These are phyloP conservation scores for Condylostylus longicornis DNA, from an alignment of 1,140 invertebrate species.

Conservation along the genomic window DNA sequence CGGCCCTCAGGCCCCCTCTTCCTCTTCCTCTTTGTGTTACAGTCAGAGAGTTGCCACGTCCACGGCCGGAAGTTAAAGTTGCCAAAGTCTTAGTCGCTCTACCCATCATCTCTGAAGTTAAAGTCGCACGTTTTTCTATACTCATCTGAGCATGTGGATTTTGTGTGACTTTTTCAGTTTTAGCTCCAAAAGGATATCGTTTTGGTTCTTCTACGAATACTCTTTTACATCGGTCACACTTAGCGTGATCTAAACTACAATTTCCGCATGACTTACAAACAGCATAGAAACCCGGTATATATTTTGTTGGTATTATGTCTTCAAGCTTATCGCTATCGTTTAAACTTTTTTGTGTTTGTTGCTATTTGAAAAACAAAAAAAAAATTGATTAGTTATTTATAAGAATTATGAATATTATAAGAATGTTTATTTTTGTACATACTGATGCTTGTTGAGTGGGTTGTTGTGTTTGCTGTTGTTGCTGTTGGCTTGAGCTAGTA, in stretches of 20 bases:
- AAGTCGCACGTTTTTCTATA: slow-evolving; percentile 10
- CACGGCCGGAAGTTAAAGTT: slow-evolving; percentile 3
- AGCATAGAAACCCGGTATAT: slow-evolving; percentile 50
- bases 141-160: slow-evolving; percentile 13
- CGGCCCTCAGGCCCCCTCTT: slow-evolving; percentile 17
- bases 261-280: slow-evolving; percentile 57
- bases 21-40: slow-evolving; percentile 19
- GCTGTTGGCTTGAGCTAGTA: slow-evolving; percentile 17
- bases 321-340: slow-evolving; percentile 19
- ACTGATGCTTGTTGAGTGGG: slow-evolving; percentile 15
- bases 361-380: too few relatives aligned
- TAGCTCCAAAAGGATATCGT: slow-evolving; percentile 34
- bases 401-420: too few relatives aligned
- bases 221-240: slow-evolving; percentile 47
- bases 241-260: slow-evolving; percentile 52
- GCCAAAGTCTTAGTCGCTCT: neutral
- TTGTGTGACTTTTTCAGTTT: slow-evolving; percentile 27
- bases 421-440: slow-evolving; percentile 3
- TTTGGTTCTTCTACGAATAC: slow-evolving; percentile 42
- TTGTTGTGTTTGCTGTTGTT: slow-evolving; percentile 7
- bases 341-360: slow-evolving; percentile 10
- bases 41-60: slow-evolving; percentile 8
- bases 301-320: slow-evolving; percentile 34
- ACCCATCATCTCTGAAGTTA: slow-evolving; percentile 8
- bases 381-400: too few relatives aligned